phyloP scores from a whole-genome alignment of 2,888 invertebrate genomes.

The Myathropa florea region DNA sequence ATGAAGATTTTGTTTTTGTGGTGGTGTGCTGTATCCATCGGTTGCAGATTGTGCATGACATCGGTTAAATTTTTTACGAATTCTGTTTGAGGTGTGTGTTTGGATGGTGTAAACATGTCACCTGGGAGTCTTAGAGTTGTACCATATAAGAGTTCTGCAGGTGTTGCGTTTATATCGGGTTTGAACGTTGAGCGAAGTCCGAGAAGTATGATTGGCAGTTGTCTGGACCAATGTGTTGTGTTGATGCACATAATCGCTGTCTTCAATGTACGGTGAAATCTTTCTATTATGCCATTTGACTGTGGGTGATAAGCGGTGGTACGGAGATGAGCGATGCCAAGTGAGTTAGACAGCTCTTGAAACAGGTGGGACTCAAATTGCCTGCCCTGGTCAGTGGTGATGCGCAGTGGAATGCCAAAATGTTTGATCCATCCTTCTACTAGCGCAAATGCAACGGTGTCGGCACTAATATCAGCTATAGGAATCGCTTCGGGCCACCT shows the following conservation, averaged over 20 bases:
- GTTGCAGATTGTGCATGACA: slow-evolving; percentile 23
- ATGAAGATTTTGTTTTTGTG: slow-evolving; percentile 27
- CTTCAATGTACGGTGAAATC: slow-evolving; percentile 17
- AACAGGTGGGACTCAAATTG: slow-evolving; percentile 2
- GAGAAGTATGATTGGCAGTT: slow-evolving; percentile 23
- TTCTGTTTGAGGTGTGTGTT: slow-evolving; percentile 18
- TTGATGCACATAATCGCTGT: slow-evolving; percentile 8
- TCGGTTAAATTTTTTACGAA: slow-evolving; percentile 12
- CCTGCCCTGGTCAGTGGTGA: not conserved
- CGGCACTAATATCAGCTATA: slow-evolving; percentile 29
- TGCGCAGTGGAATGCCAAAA: slow-evolving; percentile 1
- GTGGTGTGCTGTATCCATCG: slow-evolving; percentile 40
- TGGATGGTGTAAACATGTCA: slow-evolving; percentile 1
- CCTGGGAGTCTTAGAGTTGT: slow-evolving; percentile 26
- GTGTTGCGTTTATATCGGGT: slow-evolving; percentile 15
- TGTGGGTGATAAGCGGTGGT: slow-evolving; percentile 77
- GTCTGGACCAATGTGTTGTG: slow-evolving; percentile 14
- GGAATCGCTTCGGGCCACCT: slow-evolving; percentile 17
- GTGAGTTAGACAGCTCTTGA: not conserved
- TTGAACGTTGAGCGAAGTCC: slow-evolving; percentile 28
- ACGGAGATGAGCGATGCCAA: slow-evolving; percentile 66
- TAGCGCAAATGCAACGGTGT: slow-evolving; percentile 61
- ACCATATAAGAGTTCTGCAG: slow-evolving; percentile 30
- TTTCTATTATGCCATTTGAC: slow-evolving; percentile 67
- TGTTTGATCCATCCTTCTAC: slow-evolving; percentile 36